Base-by-base conservation (phyloP, 2,888 invertebrate species). In the Cephus sareptanus region DNA sequence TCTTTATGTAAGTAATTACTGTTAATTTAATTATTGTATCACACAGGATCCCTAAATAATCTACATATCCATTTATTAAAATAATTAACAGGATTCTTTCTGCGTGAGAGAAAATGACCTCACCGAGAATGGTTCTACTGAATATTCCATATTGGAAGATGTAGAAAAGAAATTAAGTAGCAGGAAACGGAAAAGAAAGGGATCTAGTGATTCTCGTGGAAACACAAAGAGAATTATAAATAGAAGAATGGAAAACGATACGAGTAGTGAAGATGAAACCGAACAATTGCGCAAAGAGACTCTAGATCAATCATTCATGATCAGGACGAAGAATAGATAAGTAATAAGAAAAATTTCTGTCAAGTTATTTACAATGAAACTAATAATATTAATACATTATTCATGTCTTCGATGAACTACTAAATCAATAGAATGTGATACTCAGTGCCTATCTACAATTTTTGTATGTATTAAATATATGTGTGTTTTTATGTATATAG, bases 191-290 rank as follows among this genome's bases (percentile, higher is more conserved):
- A 89, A 87, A 74, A 81, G 83, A 31, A 31, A 34, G 30, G 75
- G 75, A 35, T 73, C 11, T 4, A 37, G 73, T 0, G n/a, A 77
- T 9, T 75, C 73, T 31, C 77, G 73, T n/a, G 76, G 37, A 12
- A 84, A 79, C 71, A 80, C 75, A 68, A 81, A 79, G 79, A 82
- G 81, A 71, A 79, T 79, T n/a, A 77, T 81, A 71, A 70, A 77
- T 13, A 31, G 31, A 74, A 73, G 3, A 40, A 15, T 79, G 56
- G 71, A 82, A 35, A 35, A 80, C 69, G 76, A 79, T 31, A 74
- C 76, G 15, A 88, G 89, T 71, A 90, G 90, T 69, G 90, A 89
- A 69, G 90, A 90, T 77, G 90, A 90, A 69, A 85, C 82, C 35
- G 90, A 89, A 79, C 76, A 76, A 35, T 74, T 90, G 30, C 85